Base-by-base conservation (phyloP, 1,140 invertebrate species). In the Ceratosolen solmsi region DNA sequence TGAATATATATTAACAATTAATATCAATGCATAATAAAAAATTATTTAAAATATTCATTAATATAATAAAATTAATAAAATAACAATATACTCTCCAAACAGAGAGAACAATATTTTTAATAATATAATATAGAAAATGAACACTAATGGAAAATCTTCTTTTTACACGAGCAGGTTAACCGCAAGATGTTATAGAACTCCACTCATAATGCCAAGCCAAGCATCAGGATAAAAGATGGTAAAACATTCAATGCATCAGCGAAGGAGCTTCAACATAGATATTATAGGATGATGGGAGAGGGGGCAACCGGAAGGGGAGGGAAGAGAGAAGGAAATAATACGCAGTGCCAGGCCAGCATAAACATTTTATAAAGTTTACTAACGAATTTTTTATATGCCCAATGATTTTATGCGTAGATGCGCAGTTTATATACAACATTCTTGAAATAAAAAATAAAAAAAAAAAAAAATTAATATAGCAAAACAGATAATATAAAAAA, bases 361-460 rank as follows among this genome's bases (percentile, higher is more conserved):
- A 27, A 0, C 72, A 56, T 36, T 74, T 36, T 27, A n/a, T 56
- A 36, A 74, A 46, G 41, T 9, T 56, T 11, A 56, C 15, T 25
- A 36, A n/a, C 33, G 17, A 36, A 30, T n/a, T 56, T 36, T 54
- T 11, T n/a, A 54, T 51, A 73, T 41, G 22, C 68, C 71, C 20
- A 8, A 41, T 38, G 54, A 38, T 38, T 58, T 60, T 49, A 65
- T 25, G 27, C 58, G 54, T 0, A 51, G 51, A 46, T 41, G 68
- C 7, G 68, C 38, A 11, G 46, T 46, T 70, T 65, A 65, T 36
- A 33, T 36, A 15, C 1, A 20, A 27, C 58, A 13, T 60, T 60
- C 4, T 49, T 33, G 25, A n/a, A 41, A 41, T 60, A 65, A 9
- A 73, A 63, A 80, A 80, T 72, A 81, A 68, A 74, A 74, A n/a